Base-by-base conservation (phyloP, 2,797 vertebrate species). In the Ispidina picta region DNA sequence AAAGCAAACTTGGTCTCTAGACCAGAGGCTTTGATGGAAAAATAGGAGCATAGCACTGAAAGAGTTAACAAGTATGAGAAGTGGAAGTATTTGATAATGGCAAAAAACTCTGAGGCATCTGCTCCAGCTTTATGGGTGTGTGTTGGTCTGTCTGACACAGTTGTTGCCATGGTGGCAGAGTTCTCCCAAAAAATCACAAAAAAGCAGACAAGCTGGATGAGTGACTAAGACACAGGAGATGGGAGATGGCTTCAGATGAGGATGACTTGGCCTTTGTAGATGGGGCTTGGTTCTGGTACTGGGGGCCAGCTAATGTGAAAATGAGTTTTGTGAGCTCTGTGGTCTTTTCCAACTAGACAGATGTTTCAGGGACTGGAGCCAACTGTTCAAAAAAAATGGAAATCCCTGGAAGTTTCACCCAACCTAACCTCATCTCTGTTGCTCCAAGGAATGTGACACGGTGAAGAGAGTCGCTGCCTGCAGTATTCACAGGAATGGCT, bases 341-440 rank as follows among this genome's bases (percentile, higher is more conserved):
- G 31, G 65, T 56, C 83, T 62, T 90, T 80, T 95, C 83, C 86
- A 93, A 71, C 68, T 73, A 44, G 86, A 84, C 49, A 82, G 80
- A 88, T 39, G 26, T 74, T 91, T 56, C 92, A 71, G 58, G 43
- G 51, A 15, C 64, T 88, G 58, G 31, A 86, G 85, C 35, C 91
- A 93, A 65, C 60, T 82, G 71, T 56, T 46, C 37, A 39, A 9
- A 70, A 85, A 52, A 39, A 69, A 16, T 10, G 4, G 33, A 91
- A 94, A 87, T 85, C 76, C 75, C 89, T 88, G 88, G 60, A 83
- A 80, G 48, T 81, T 95, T 96, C 76, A 94, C 92, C 94, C 90
- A 93, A 66, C 35, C 66, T 95, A 89, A 93, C 90, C 92, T 83
- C 94, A 49, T 60, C 51, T 68, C 73, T 2, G 0, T 5, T 63